Conservation (phyloP, 2,888 invertebrate genomes). For the Dascillus cervinus region DNA sequence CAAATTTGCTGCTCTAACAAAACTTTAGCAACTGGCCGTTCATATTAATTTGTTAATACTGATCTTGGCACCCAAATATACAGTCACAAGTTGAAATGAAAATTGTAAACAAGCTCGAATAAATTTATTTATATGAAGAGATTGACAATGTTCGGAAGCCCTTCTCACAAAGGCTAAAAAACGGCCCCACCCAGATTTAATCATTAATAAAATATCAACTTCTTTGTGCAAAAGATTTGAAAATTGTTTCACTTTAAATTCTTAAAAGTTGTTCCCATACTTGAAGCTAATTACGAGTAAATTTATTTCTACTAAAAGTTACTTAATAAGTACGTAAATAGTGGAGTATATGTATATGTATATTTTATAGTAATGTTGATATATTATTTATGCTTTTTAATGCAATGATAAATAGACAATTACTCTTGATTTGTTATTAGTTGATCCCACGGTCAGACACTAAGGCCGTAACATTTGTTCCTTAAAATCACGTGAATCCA, state of each 20-base stretch:
- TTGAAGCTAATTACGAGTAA: slow-evolving; percentile 44
- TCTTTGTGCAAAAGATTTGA: slow-evolving; percentile 7
- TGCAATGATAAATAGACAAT: slow-evolving; percentile 37
- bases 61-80: slow-evolving; percentile 38
- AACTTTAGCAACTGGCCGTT: slow-evolving; percentile 30
- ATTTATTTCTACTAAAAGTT: slow-evolving; percentile 30
- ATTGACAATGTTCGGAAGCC: slow-evolving; percentile 8
- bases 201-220: slow-evolving; percentile 1
- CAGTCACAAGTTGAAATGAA: slow-evolving; percentile 16
- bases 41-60: slow-evolving; percentile 36
- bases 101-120: slow-evolving; percentile 13
- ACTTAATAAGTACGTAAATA: slow-evolving; percentile 33
- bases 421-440: slow-evolving; percentile 43
- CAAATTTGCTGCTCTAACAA: slow-evolving; percentile 16
- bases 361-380: slow-evolving; percentile 33
- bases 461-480: slow-evolving; percentile 36
- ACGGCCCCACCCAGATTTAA: slow-evolving; percentile 2
- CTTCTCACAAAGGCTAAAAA: slow-evolving; percentile 9
- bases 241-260: too few species aligned
- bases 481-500: slow-evolving; percentile 35
- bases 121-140: slow-evolving; percentile 2
- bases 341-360: slow-evolving; percentile 37
- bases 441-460: slow-evolving; percentile 46
- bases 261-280: slow-evolving; percentile 44
- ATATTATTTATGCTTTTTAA: slow-evolving; percentile 32